Base-by-base conservation (phyloP, 2,888 invertebrate genomes). In the Dyspetes luteomarginatus region DNA sequence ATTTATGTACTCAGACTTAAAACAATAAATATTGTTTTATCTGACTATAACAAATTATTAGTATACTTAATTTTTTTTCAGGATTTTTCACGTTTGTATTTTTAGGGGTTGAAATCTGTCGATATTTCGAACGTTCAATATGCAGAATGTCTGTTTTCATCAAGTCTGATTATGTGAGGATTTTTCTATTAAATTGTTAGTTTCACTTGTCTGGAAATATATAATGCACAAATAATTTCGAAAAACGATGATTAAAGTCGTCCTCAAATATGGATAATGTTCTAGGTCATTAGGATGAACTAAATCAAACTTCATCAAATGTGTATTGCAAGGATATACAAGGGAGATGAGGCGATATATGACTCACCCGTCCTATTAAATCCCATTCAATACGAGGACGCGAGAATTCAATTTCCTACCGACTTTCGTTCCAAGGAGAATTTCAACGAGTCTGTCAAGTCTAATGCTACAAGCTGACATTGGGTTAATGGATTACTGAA, bases 341-440 rank as follows among this genome's bases (percentile, higher is more conserved):
- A 36, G 15, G 45, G 41, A 30, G 30, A 30, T 60, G 62, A 64
- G 17, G 36, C 48, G 52, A 12, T 43, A 48, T 56, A 67, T 62
- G 36, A 9, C 17, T 22, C 45, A 15, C 56, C 67, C 36, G 55
- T 71, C 19, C 71, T 48, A 76, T 76, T 68, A 76, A 80, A 72
- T 60, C 45, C 36, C 55, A 76, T 76, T 76, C 72, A 62, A 68
- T 24, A 43, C 30, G n/a, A 75, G 72, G 41, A 72, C 65, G 30
- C 28, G 76, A 69, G 67, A 76, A 80, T 80, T 76, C 76, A 76
- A 80, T 80, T 80, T 80, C 80, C 80, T 72, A 56, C 62, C 12
- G 48, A 55, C 62, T 62, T 80, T 80, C 62, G 72, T 76, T 71
- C 55, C 76, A 72, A 76, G 76, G 72, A 55, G 45, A 72, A n/a